phyloP scores from a whole-genome alignment of 2,888 invertebrate genomes.

The Leptopilina myrica region DNA sequence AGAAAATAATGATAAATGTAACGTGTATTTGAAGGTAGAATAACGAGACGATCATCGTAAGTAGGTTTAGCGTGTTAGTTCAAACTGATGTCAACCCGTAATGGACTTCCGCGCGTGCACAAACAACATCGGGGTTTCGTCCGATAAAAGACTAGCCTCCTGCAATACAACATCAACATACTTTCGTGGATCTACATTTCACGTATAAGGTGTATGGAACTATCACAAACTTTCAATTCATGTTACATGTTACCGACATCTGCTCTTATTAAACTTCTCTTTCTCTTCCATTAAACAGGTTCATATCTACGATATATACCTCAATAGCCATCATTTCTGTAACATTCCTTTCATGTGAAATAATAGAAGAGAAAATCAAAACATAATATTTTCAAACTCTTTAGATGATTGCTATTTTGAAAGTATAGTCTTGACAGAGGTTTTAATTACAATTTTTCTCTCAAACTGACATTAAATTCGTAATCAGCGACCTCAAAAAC shows the following conservation, averaged over 20 bases:
- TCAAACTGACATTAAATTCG: too few relatives aligned
- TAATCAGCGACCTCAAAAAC: too few relatives aligned
- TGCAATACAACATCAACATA: slow-evolving; percentile 20
- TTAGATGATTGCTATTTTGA: too few relatives aligned
- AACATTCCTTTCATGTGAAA: too few relatives aligned
- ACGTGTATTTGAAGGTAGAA: slow-evolving; percentile 19
- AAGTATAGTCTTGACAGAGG: too few relatives aligned
- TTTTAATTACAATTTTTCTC: too few relatives aligned
- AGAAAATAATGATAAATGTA: slow-evolving; percentile 1
- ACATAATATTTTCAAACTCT: too few relatives aligned
- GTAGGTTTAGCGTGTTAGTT: slow-evolving; percentile 27
- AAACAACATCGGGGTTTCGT: neutral
- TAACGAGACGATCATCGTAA: slow-evolving; percentile 32
- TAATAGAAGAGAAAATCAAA: too few relatives aligned
- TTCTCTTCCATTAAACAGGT: slow-evolving; percentile 22
- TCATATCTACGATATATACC: neutral
- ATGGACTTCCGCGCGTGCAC: slow-evolving; percentile 34
- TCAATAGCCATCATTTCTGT: neutral
- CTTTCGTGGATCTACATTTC: slow-evolving; percentile 12
- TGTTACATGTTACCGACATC: slow-evolving; percentile 14
- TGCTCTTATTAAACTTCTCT: slow-evolving; percentile 7
- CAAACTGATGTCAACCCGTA: slow-evolving; percentile 25
- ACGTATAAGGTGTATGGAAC: neutral
- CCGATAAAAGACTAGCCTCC: slow-evolving; percentile 21
- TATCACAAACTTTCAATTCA: neutral